Conservation (phyloP, 2,797 vertebrate species). For the Acrocephalus scirpaceus region DNA sequence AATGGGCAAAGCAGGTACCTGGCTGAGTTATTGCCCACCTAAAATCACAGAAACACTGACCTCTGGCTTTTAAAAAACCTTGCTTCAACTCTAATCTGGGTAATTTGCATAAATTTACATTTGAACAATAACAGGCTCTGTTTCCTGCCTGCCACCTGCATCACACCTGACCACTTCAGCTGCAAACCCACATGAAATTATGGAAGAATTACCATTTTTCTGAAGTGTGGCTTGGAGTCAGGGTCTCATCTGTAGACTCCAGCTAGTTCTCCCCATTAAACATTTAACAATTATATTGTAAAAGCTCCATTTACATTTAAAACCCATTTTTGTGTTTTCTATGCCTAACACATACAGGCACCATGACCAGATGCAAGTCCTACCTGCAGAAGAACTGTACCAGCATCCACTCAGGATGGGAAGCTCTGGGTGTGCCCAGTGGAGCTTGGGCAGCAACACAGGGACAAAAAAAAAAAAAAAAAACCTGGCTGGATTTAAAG, state of each 20-base stretch:
- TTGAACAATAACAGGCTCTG: background rate
- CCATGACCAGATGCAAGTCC: background rate
- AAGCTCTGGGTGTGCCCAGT: too few species aligned
- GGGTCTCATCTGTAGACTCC: background rate
- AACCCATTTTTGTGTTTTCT: background rate
- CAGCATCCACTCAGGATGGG: background rate
- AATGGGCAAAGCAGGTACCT: background rate
- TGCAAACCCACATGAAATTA: background rate
- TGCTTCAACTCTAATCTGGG: background rate
- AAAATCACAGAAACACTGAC: background rate
- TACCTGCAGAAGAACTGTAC: background rate
- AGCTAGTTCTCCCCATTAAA: background rate
- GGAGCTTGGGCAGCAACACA: background rate
- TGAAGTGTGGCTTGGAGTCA: background rate
- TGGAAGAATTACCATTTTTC: background rate
- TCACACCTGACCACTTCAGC: background rate
- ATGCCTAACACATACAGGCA: accelerated
- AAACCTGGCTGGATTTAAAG: background rate
- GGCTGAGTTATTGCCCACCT: background rate
- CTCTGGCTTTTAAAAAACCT: background rate
- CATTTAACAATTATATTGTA: background rate
- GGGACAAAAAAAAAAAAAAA: background rate
- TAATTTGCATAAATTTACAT: background rate
- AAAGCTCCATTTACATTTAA: background rate
- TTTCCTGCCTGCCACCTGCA: background rate